A percentile compares a stretch with the other conserved stretches of the same genome.
Evolutionary conservation across 1,140 invertebrate species (phyloP).

Genomic region (Ephestia elutella): DNA sequence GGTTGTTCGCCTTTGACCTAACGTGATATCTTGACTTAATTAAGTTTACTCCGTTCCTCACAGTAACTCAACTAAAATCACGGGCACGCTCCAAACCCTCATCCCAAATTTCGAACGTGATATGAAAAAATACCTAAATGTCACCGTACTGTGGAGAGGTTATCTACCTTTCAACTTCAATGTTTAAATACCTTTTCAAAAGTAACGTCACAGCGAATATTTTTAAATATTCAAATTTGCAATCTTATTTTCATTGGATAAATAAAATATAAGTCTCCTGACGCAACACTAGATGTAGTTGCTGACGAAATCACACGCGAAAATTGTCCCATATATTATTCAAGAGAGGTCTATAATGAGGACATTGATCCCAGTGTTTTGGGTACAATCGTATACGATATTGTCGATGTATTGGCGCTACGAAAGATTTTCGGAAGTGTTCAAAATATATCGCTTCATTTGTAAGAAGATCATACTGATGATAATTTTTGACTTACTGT

Average conservation of each 20-base stretch:
- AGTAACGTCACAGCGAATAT: not conserved
- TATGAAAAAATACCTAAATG: slow-evolving; percentile 13
- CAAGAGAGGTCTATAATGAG: slow-evolving; percentile 54
- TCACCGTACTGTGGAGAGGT: slow-evolving; percentile 38
- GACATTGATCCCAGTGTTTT: slow-evolving; percentile 41
- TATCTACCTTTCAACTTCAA: slow-evolving; percentile 38
- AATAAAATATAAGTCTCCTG: slow-evolving; percentile 17
- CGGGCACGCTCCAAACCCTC: not conserved
- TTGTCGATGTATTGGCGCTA: slow-evolving; percentile 20
- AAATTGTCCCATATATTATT: slow-evolving; percentile 66
- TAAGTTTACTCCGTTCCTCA: not conserved
- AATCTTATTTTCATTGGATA: not conserved
- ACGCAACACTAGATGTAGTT: slow-evolving; percentile 36
- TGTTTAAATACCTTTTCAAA: slow-evolving; percentile 9
- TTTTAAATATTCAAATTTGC: not conserved
- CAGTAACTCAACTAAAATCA: not conserved
- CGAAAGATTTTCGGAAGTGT: slow-evolving; percentile 26
- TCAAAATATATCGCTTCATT: slow-evolving; percentile 18
- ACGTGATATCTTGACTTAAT: not conserved
- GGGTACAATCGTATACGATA: slow-evolving; percentile 33
- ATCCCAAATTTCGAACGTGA: not conserved
- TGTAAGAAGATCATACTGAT: too few species aligned
- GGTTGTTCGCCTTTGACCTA: slow-evolving; percentile 26
- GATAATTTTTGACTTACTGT: too few species aligned
- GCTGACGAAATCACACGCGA: slow-evolving; percentile 33